Conservation (phyloP, 2,113 vertebrate genomes). For the Crotalus helleri region DNA sequence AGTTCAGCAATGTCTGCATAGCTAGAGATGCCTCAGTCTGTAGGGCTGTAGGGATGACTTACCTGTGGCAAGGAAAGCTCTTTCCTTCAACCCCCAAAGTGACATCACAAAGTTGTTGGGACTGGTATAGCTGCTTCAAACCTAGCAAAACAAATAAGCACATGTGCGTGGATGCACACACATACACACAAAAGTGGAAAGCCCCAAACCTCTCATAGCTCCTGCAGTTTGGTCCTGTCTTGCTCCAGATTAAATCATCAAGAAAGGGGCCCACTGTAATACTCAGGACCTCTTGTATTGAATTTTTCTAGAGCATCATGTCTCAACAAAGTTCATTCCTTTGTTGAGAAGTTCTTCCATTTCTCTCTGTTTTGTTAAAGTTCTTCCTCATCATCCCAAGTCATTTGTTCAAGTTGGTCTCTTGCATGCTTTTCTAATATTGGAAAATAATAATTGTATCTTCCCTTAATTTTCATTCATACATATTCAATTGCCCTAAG, state of each 20-base stretch:
- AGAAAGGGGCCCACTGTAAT: background rate
- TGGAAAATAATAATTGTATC: background rate
- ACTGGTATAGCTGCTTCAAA: constrained; percentile 30
- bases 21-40: background rate
- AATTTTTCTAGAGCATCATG: background rate
- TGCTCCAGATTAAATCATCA: background rate
- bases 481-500: background rate
- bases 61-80: constrained; percentile 42
- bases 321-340: background rate
- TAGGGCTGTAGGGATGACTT: background rate
- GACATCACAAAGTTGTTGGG: constrained; percentile 36
- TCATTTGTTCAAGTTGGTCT: no score
- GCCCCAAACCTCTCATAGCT: background rate
- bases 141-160: constrained; percentile 13
- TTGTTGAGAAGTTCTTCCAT: background rate
- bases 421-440: background rate
- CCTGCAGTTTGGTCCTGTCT: background rate
- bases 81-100: constrained; percentile 21
- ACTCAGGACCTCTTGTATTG: background rate
- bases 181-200: background rate
- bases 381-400: background rate
- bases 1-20: background rate
- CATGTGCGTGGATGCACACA: background rate
- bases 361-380: background rate
- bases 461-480: background rate